These are phyloP conservation scores for Pseudomyrmex concolor DNA, from an alignment of 1,140 invertebrate species.

Conservation along the genomic window DNA sequence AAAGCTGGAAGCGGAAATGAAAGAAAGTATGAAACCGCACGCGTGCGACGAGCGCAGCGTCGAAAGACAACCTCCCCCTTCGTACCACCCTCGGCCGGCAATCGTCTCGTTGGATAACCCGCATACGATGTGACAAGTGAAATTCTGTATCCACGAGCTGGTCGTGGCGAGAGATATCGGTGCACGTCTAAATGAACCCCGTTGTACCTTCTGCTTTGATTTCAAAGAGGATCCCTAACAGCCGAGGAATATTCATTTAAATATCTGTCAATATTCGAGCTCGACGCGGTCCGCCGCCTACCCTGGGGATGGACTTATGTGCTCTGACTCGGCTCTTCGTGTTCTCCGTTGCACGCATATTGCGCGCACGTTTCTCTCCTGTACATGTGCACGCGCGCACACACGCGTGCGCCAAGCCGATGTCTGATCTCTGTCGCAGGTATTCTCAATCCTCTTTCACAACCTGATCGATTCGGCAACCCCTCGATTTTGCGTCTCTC, in stretches of 20 bases:
- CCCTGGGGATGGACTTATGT: slow-evolving; percentile 79
- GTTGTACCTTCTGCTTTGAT: slow-evolving; percentile 79
- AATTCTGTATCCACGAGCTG: slow-evolving; percentile 72
- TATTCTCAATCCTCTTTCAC: slow-evolving; percentile 68
- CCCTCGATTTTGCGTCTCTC: slow-evolving; percentile 23
- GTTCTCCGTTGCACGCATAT: slow-evolving; percentile 29
- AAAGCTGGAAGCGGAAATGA: slow-evolving; percentile 13
- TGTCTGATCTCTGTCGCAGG: slow-evolving; percentile 70
- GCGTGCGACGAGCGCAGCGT: slow-evolving; percentile 70
- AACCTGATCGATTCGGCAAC: slow-evolving; percentile 42
- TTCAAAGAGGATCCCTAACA: slow-evolving; percentile 81
- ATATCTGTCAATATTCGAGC: slow-evolving; percentile 83
- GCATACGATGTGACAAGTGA: slow-evolving; percentile 77
- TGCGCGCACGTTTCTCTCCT: slow-evolving; percentile 6
- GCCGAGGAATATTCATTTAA: slow-evolving; percentile 84
- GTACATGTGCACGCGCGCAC: slow-evolving; percentile 56
- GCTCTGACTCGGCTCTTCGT: slow-evolving; percentile 62
- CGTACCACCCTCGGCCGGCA: slow-evolving; percentile 45
- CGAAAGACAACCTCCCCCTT: slow-evolving; percentile 52
- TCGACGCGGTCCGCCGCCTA: slow-evolving; percentile 71
- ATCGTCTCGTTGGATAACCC: slow-evolving; percentile 69
- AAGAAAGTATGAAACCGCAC: slow-evolving; percentile 56
- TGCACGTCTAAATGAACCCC: slow-evolving; percentile 78
- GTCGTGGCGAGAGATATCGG: slow-evolving; percentile 72
- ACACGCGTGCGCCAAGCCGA: slow-evolving; percentile 57